phyloP scores from a whole-genome alignment of 2,888 invertebrate genomes.

The Glyphotaelius pellucidus region DNA sequence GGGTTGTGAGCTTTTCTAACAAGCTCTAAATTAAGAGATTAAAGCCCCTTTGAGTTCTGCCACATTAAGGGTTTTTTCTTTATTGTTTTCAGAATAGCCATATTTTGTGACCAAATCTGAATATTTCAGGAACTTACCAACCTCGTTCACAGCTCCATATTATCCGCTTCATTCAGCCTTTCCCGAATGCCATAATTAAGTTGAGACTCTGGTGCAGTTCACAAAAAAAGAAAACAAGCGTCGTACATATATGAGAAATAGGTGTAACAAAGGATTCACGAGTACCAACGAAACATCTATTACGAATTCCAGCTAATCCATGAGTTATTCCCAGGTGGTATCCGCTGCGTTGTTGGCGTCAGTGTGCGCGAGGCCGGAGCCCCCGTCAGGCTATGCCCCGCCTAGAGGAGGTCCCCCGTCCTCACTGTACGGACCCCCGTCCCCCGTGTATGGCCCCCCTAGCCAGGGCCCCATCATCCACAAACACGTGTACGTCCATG shows the following conservation, averaged over 20 bases:
- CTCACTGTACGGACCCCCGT: constrained; percentile 76
- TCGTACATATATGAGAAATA: neutral
- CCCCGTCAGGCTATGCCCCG: constrained; percentile 75
- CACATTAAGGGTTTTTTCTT: too few relatives aligned
- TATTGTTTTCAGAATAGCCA: too few relatives aligned
- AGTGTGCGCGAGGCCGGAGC: constrained; percentile 75
- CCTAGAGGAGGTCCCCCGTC: constrained; percentile 71
- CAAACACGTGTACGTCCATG: constrained; percentile 94
- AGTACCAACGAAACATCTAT: neutral
- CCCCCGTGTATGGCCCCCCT: constrained; percentile 84
- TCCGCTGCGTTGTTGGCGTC: constrained; percentile 56
- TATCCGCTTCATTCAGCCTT: too few relatives aligned
- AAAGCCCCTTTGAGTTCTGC: too few relatives aligned
- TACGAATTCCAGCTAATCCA: neutral
- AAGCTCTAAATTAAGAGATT: too few relatives aligned
- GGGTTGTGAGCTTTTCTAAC: too few relatives aligned
- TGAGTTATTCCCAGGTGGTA: constrained; percentile 56
- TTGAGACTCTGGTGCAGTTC: neutral
- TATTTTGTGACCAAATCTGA: too few relatives aligned
- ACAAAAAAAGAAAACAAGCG: neutral
- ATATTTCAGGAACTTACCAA: too few relatives aligned
- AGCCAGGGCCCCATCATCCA: constrained; percentile 87
- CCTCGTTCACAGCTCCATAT: too few relatives aligned
- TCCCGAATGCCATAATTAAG: neutral
- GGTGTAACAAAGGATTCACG: neutral